These are phyloP conservation scores for Dendrocincla tyrannina DNA, from an alignment of 2,797 vertebrate genomes.

Conservation along the genomic window DNA sequence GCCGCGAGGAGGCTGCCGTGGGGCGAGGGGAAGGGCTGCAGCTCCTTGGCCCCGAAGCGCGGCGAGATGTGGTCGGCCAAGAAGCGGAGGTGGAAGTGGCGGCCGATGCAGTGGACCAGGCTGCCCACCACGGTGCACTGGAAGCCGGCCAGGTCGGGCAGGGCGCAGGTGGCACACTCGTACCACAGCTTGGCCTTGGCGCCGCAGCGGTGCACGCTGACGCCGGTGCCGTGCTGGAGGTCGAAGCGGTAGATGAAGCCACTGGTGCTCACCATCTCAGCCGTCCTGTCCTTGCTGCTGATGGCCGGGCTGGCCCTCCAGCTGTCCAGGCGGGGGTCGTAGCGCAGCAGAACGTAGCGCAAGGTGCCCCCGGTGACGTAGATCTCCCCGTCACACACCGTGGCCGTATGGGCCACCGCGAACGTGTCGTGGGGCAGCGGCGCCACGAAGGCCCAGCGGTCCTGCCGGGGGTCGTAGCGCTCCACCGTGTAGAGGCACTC, in stretches of 20 bases:
- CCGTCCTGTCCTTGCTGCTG: slow-evolving; percentile 79
- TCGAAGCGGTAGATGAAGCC: slow-evolving; percentile 93
- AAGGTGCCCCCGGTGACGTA: slow-evolving; percentile 90
- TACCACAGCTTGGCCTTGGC: slow-evolving; percentile 87
- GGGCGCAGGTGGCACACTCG: slow-evolving; percentile 77
- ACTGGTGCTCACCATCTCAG: slow-evolving; percentile 81
- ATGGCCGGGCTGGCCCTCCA: slow-evolving; percentile 80
- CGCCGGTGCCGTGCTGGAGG: slow-evolving; percentile 78
- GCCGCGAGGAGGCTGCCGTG: slow-evolving; percentile 85
- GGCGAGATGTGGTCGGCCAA: slow-evolving; percentile 87
- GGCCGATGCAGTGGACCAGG: slow-evolving; percentile 85
- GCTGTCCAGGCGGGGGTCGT: slow-evolving; percentile 74
- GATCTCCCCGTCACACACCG: slow-evolving; percentile 83
- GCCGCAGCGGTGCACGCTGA: slow-evolving; percentile 87
- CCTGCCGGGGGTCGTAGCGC: slow-evolving; percentile 86
- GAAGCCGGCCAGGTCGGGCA: slow-evolving; percentile 76
- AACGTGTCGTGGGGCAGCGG: slow-evolving; percentile 90
- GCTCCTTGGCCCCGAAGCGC: slow-evolving; percentile 79
- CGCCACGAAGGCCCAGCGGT: slow-evolving; percentile 87
- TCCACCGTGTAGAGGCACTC: slow-evolving; percentile 92
- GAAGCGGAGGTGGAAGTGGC: slow-evolving; percentile 81
- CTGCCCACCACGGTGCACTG: slow-evolving; percentile 80
- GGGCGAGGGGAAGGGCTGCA: slow-evolving; percentile 79
- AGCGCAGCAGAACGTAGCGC: slow-evolving; percentile 85
- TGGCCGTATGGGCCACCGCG: slow-evolving; percentile 88